phyloP scores from a whole-genome alignment of 1,140 invertebrate genomes.

The Leptinotarsa lineolata region DNA sequence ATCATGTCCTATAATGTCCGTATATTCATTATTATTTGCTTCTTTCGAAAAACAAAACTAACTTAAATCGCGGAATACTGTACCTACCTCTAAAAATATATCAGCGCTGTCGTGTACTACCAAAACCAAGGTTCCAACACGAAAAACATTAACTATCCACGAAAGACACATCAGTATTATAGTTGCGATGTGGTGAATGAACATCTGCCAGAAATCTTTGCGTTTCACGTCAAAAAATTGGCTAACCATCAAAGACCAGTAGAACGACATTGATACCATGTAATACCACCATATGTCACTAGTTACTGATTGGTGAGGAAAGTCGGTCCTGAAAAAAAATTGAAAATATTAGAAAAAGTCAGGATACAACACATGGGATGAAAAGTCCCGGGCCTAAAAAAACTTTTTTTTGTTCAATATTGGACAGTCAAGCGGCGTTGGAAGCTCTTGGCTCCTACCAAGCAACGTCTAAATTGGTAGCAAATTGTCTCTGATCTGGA shows the following conservation, averaged over 20 bases:
- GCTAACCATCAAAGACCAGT: constrained; percentile 90
- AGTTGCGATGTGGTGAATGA: constrained; percentile 93
- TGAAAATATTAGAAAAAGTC: not conserved
- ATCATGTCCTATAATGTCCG: no score
- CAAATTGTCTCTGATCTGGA: no score
- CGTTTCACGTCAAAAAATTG: constrained; percentile 92
- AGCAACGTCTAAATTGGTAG: no score
- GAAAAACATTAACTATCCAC: constrained; percentile 91
- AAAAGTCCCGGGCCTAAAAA: no score
- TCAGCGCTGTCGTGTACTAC: constrained; percentile 94
- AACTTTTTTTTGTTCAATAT: no score
- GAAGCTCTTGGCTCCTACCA: no score
- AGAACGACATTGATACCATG: constrained; percentile 93
- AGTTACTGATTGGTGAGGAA: constrained; percentile 67
- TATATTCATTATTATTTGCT: not conserved
- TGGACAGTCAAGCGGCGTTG: no score
- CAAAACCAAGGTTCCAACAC: constrained; percentile 90
- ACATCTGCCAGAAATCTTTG: constrained; percentile 99
- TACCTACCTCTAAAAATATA: constrained; percentile 86
- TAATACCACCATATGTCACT: constrained; percentile 93
- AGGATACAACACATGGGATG: no score
- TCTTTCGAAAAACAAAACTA: not conserved
- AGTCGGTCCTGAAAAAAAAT: constrained; percentile 48
- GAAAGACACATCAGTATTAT: constrained; percentile 88
- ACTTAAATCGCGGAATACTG: not conserved